Conservation (phyloP, 2,888 invertebrate species). For the Phrixothrix hirtus region DNA sequence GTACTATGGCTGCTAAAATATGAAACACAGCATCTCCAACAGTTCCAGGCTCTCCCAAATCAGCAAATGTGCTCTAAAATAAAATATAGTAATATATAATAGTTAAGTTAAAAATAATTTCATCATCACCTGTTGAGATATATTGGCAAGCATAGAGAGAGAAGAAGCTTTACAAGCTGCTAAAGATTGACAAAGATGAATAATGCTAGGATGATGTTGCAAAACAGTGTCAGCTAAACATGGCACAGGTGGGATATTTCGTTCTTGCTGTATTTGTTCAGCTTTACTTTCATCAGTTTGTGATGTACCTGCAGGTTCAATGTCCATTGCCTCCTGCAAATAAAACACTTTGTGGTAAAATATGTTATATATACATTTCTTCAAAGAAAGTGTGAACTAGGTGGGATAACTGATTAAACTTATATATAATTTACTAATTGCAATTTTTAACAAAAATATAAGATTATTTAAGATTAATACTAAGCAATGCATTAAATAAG, state of each 20-base stretch:
- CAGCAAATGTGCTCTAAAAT: conserved; percentile 36
- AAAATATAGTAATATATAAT: no score
- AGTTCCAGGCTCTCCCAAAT: conserved; percentile 67
- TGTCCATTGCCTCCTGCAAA: conserved; percentile 54
- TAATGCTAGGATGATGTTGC: conserved; percentile 80
- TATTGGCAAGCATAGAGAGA: conserved; percentile 65
- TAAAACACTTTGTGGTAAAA: conserved; percentile 33
- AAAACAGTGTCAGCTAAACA: conserved; percentile 76
- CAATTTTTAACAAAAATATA: conserved; percentile 1
- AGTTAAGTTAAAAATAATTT: no score
- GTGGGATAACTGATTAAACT: no score
- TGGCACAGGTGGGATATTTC: conserved; percentile 54
- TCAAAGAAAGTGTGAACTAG: no score
- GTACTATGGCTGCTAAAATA: conserved; percentile 75
- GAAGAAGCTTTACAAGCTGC: conserved; percentile 76
- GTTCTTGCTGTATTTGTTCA: conserved; percentile 60
- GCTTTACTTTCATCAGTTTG: conserved; percentile 89
- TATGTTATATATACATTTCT: no score
- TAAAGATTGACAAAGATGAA: conserved; percentile 77
- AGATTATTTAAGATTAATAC: no score
- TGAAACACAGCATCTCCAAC: conserved; percentile 89
- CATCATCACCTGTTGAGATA: conserved; percentile 42
- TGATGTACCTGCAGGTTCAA: conserved; percentile 55
- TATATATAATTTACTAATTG: not conserved
- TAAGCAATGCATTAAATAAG: no score